These are phyloP conservation scores for Diarsia mendica DNA, from an alignment of 2,888 invertebrate genomes.

Conservation along the genomic window DNA sequence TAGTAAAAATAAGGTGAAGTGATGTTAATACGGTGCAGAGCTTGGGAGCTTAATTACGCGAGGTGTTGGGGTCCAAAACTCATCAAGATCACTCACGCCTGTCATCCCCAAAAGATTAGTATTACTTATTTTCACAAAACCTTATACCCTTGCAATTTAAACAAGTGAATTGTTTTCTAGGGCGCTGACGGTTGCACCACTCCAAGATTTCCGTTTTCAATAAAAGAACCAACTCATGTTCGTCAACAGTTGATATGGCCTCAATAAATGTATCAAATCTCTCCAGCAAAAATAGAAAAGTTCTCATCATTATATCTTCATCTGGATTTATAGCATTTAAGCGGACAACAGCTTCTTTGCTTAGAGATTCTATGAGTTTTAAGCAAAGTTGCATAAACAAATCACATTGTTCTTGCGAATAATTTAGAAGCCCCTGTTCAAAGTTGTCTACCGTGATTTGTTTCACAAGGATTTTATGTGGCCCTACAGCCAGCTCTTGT, in stretches of 20 bases:
- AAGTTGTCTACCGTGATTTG: slow-evolving; percentile 43
- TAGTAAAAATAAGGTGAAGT: neutral
- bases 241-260: neutral
- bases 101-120: neutral
- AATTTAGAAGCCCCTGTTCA: slow-evolving; percentile 33
- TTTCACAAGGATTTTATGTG: slow-evolving; percentile 47
- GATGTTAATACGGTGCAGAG: neutral
- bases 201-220: slow-evolving; percentile 36
- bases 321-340: slow-evolving; percentile 53
- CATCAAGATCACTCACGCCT: neutral
- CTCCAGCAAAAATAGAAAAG: slow-evolving; percentile 36
- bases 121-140: slow-evolving; percentile 38
- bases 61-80: no score
- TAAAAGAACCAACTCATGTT: slow-evolving; percentile 3
- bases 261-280: slow-evolving; percentile 30
- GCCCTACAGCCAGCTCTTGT: slow-evolving; percentile 41
- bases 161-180: slow-evolving; percentile 38
- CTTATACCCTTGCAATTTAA: slow-evolving; percentile 37
- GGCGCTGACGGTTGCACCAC: slow-evolving; percentile 34
- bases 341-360: slow-evolving; percentile 16
- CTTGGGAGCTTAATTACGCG: no score
- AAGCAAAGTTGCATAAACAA: slow-evolving; percentile 47
- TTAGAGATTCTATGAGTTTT: slow-evolving; percentile 42
- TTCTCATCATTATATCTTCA: slow-evolving; percentile 53
- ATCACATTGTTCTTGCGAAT: slow-evolving; percentile 51